Conservation (phyloP, 2,797 vertebrate genomes). For the Catharus ustulatus region DNA sequence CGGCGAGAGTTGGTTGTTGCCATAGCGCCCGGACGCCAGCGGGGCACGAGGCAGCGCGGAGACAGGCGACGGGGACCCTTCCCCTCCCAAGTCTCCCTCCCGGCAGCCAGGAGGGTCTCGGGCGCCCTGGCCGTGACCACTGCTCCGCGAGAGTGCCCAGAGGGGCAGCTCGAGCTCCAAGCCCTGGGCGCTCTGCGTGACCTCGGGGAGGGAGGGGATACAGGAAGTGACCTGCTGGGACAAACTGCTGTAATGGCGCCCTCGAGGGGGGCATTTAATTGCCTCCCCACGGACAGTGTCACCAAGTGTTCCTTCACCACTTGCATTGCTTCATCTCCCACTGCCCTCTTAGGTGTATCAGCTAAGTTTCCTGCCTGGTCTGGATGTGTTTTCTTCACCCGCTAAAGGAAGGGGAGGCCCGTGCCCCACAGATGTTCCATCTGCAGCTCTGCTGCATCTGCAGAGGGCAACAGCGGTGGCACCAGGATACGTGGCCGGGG, state of each 20-base stretch:
- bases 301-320: not conserved
- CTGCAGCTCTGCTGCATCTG: not conserved
- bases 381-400: not conserved
- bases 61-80: too few relatives aligned
- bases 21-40: rapidly evolving
- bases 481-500: not conserved
- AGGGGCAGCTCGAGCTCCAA: not conserved
- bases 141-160: not conserved
- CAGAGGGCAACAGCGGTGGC: not conserved
- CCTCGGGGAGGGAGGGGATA: too few relatives aligned
- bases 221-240: not conserved
- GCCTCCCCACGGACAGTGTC: not conserved
- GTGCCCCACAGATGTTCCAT: too few relatives aligned
- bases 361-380: not conserved
- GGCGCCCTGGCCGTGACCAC: not conserved
- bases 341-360: not conserved
- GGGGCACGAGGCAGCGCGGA: not conserved
- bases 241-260: not conserved
- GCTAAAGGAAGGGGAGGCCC: not conserved
- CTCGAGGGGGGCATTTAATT: not conserved
- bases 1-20: not conserved
- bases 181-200: not conserved
- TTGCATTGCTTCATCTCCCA: not conserved
- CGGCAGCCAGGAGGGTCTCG: not conserved
- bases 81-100: too few relatives aligned